phyloP scores from a whole-genome alignment of 2,113 vertebrate genomes.

The Heliornis fulica region DNA sequence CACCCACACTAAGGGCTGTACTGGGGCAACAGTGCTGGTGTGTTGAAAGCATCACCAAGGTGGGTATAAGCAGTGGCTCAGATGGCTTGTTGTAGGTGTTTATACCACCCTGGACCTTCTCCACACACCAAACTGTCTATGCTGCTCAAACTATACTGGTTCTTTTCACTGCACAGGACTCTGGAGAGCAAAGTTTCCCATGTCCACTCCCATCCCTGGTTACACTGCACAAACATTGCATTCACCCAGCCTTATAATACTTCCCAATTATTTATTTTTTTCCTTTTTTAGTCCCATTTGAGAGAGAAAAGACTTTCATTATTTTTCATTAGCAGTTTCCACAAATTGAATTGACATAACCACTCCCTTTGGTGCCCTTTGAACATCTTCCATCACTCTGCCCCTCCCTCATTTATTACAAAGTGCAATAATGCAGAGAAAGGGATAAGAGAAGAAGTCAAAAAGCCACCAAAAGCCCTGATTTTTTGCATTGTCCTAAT shows the following conservation, averaged over 20 bases:
- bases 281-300: neutral
- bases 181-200: neutral
- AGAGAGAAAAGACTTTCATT: neutral
- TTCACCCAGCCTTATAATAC: neutral
- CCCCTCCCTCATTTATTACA: neutral
- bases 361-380: neutral
- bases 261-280: neutral
- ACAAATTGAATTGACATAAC: neutral
- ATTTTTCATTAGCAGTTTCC: neutral
- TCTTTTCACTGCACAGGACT: neutral
- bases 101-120: neutral
- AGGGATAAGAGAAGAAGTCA: neutral
- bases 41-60: neutral
- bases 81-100: neutral
- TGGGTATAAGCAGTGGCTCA: neutral
- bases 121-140: neutral
- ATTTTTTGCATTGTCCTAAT: fast-evolving
- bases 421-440: neutral
- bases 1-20: neutral
- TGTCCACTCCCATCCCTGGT: neutral
- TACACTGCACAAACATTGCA: neutral
- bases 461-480: neutral
- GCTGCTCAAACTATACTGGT: neutral
- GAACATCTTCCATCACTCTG: neutral
- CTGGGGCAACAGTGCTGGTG: neutral